A percentile compares a stretch with the other conserved stretches of the same genome.
Evolutionary conservation across 2,113 vertebrate species (phyloP).

Genomic region (Quiscalus mexicanus): DNA sequence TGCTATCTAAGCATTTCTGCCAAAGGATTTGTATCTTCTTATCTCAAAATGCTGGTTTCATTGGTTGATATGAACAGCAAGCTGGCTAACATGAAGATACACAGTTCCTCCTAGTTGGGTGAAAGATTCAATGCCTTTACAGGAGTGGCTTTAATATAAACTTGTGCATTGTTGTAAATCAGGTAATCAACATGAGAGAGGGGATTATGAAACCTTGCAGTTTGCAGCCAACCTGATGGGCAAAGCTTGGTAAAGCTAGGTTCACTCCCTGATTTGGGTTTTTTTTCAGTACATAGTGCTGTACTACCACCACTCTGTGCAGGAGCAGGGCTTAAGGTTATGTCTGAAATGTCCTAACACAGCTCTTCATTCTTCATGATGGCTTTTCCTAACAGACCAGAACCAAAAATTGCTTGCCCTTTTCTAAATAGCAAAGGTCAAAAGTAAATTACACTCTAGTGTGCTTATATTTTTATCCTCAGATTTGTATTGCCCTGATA

Average conservation of each 20-base stretch:
- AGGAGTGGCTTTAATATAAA: neutral
- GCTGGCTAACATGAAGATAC: fast-evolving
- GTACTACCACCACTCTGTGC: neutral
- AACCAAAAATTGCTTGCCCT: neutral
- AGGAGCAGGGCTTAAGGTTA: neutral
- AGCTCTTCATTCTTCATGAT: neutral
- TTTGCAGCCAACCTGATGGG: neutral
- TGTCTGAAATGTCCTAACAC: neutral
- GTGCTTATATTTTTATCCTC: neutral
- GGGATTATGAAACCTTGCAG: neutral
- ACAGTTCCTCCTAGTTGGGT: neutral
- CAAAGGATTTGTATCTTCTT: neutral
- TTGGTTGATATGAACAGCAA: neutral
- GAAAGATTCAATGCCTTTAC: neutral
- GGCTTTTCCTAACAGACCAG: neutral
- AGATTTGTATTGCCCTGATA: neutral
- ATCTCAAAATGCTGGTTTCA: neutral
- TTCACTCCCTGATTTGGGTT: neutral
- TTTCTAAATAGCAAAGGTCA: neutral
- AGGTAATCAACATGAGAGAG: neutral
- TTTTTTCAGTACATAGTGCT: fast-evolving
- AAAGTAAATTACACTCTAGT: neutral
- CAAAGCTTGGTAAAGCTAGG: neutral
- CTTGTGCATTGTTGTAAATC: neutral
- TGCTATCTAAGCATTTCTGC: neutral